phyloP scores from a whole-genome alignment of 2,888 invertebrate species.

The Harpalus rubripes region DNA sequence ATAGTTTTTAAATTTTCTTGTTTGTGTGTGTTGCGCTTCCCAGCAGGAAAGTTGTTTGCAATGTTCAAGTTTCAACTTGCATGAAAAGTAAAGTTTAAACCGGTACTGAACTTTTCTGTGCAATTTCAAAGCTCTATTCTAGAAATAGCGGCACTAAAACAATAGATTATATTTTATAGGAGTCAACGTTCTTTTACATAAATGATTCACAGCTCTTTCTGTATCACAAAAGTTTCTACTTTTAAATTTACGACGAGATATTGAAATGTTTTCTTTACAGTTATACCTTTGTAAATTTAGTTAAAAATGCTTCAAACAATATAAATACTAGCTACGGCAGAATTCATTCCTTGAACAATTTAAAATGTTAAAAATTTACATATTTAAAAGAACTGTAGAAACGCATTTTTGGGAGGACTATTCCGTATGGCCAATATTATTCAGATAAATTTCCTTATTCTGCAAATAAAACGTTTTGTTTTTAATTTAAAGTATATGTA shows the following conservation, averaged over 20 bases:
- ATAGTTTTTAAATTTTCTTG: conserved; percentile 39
- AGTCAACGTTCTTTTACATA: neutral
- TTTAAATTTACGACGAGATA: neutral
- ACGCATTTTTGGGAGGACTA: too few species aligned
- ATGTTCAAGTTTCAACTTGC: neutral
- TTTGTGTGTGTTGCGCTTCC: neutral
- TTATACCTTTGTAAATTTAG: too few species aligned
- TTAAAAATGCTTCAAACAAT: too few species aligned
- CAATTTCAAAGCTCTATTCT: neutral
- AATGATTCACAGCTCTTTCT: neutral
- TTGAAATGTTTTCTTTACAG: too few species aligned
- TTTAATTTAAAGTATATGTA: too few species aligned
- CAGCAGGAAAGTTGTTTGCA: conserved; percentile 8
- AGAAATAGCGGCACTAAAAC: neutral
- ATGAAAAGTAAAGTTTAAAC: neutral
- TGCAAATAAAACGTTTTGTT: too few species aligned
- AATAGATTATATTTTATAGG: neutral
- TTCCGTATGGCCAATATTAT: too few species aligned
- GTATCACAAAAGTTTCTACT: neutral
- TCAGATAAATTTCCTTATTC: too few species aligned
- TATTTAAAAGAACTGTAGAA: too few species aligned
- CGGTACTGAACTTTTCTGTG: neutral
- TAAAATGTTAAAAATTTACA: too few species aligned
- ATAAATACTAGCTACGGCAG: too few species aligned
- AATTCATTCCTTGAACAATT: too few species aligned